Conservation (phyloP, 2,888 invertebrate genomes). For the Pilophorus perplexus region DNA sequence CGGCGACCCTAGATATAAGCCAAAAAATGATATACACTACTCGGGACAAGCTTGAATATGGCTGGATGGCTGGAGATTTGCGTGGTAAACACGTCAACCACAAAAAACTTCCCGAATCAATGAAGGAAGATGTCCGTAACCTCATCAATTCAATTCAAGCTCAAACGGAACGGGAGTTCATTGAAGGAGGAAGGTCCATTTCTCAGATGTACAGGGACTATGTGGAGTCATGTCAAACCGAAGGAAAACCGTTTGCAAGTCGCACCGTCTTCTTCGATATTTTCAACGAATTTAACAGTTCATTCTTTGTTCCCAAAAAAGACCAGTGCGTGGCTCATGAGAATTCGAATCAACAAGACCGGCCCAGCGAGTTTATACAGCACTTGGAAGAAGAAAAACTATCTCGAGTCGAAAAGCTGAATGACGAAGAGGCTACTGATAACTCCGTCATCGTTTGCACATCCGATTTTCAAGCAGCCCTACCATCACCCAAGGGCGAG, state of each 20-base stretch:
- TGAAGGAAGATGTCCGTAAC: slow-evolving; percentile 2
- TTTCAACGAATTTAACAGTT: slow-evolving; percentile 26
- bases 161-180: slow-evolving; percentile 1
- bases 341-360: background rate
- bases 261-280: background rate
- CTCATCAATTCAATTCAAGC: slow-evolving; percentile 28
- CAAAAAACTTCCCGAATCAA: background rate
- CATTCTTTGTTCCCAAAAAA: slow-evolving; percentile 16
- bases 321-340: slow-evolving; percentile 16
- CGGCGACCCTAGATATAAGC: background rate
- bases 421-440: slow-evolving; percentile 42
- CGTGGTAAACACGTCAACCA: slow-evolving; percentile 14
- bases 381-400: slow-evolving; percentile 45
- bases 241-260: slow-evolving; percentile 4
- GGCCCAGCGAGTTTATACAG: background rate
- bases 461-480: slow-evolving; percentile 49
- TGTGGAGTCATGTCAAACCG: background rate
- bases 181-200: slow-evolving; percentile 20
- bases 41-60: background rate
- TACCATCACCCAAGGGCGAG: slow-evolving; percentile 48
- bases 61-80: background rate
- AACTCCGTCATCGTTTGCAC: slow-evolving; percentile 43
- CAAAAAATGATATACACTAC: background rate
- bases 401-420: slow-evolving; percentile 46
- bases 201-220: slow-evolving; percentile 18